Conservation (phyloP, 2,797 vertebrate genomes). For the Poecilia gillii region DNA sequence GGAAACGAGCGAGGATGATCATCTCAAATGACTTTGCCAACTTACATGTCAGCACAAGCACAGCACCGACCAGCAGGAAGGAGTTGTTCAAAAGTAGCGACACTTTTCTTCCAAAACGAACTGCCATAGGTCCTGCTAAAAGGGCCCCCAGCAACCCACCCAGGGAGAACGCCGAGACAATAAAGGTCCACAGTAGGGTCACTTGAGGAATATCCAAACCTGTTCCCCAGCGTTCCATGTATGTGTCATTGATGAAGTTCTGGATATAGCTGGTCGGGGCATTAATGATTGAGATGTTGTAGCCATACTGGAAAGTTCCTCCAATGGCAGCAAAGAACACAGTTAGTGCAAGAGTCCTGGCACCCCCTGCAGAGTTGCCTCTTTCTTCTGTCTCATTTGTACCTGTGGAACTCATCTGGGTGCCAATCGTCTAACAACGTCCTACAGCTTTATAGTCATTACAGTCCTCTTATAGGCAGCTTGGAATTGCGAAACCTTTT, state of each 20-base stretch:
- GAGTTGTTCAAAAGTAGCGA: conserved; percentile 87
- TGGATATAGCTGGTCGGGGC: conserved; percentile 88
- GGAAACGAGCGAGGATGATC: conserved; percentile 85
- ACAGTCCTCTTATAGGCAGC: neutral
- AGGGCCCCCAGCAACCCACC: conserved; percentile 87
- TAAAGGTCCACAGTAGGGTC: conserved; percentile 86
- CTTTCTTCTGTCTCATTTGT: conserved; percentile 20
- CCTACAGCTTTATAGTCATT: neutral
- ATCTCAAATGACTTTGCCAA: conserved; percentile 86
- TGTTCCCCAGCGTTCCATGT: conserved; percentile 76
- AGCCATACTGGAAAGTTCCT: conserved; percentile 93
- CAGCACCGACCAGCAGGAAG: conserved; percentile 79
- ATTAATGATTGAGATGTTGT: conserved; percentile 92
- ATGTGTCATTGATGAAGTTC: conserved; percentile 87
- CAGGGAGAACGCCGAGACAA: conserved; percentile 85
- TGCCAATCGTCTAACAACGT: neutral
- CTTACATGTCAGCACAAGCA: conserved; percentile 80
- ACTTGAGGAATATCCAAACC: conserved; percentile 71
- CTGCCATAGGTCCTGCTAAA: conserved; percentile 86
- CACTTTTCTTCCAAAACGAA: conserved; percentile 86
- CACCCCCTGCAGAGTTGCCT: conserved; percentile 14
- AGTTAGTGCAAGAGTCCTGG: conserved; percentile 80
- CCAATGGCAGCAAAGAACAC: conserved; percentile 89
- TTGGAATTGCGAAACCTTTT: too few species aligned
- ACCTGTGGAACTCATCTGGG: conserved; percentile 32